Evolutionary conservation across 2,888 invertebrate genomes (phyloP).

Genomic region (Lepidochitona cinerea): DNA sequence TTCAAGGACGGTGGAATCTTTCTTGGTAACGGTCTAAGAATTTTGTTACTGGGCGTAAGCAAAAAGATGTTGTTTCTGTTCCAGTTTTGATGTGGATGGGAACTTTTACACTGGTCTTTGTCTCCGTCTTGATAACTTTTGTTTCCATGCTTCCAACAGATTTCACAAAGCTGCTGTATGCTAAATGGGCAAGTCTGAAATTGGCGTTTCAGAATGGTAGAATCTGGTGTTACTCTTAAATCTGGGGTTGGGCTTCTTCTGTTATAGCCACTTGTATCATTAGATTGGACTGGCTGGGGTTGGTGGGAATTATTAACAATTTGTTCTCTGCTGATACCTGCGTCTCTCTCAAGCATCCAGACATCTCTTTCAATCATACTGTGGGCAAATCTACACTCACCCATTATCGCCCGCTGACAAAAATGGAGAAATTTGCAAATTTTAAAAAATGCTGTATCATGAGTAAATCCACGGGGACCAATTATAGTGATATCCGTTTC

Average conservation of each 20-base stretch:
- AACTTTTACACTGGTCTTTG: constrained; percentile 49
- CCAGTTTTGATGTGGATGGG: constrained; percentile 48
- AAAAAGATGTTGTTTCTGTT: constrained; percentile 48
- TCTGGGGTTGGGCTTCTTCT: not conserved
- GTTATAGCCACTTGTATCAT: not conserved
- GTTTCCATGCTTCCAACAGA: constrained; percentile 60
- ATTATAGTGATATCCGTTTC: constrained; percentile 42
- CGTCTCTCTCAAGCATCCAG: constrained; percentile 65
- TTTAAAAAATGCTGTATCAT: constrained; percentile 61
- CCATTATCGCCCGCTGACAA: constrained; percentile 42
- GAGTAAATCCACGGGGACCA: constrained; percentile 48
- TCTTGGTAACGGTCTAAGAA: constrained; percentile 51
- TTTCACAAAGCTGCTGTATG: constrained; percentile 52
- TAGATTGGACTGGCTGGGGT: not conserved
- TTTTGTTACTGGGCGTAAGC: constrained; percentile 48
- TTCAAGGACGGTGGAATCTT: constrained; percentile 47
- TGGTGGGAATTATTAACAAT: constrained; percentile 35
- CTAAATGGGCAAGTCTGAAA: constrained; percentile 40
- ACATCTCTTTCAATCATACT: constrained; percentile 63
- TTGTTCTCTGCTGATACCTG: constrained; percentile 44
- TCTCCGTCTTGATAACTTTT: constrained; percentile 44
- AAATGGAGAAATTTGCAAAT: constrained; percentile 58
- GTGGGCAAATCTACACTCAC: constrained; percentile 58
- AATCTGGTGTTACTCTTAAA: not conserved
- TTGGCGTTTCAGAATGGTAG: not conserved